Evolutionary conservation across 2,113 vertebrate species (phyloP).

Genomic region (Theristicus caerulescens): DNA sequence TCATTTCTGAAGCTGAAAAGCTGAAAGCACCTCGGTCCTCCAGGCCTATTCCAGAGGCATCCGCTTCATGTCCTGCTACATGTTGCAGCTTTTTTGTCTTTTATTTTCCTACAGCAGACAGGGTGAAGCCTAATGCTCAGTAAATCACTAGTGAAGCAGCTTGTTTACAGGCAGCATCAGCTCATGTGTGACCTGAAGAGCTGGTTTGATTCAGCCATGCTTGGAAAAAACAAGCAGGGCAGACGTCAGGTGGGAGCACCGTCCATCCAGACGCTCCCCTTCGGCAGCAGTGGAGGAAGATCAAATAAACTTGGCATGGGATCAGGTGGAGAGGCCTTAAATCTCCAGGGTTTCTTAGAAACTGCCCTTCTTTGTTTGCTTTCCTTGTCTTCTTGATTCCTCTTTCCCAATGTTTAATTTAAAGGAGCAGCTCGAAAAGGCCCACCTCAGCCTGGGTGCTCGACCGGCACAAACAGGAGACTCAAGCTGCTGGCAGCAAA

Average conservation of each 20-base stretch:
- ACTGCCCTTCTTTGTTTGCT: neutral
- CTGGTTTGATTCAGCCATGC: neutral
- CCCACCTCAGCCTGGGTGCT: neutral
- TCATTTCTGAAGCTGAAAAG: neutral
- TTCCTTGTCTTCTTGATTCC: neutral
- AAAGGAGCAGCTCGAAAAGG: neutral
- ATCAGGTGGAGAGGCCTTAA: neutral
- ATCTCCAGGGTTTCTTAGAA: neutral
- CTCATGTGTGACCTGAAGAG: neutral
- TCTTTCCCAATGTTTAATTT: neutral
- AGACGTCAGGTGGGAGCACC: neutral
- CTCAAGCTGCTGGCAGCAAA: neutral
- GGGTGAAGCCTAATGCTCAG: neutral
- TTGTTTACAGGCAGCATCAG: neutral
- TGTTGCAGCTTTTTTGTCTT: neutral
- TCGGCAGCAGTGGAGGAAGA: neutral
- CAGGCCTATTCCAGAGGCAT: neutral
- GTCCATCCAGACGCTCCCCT: neutral
- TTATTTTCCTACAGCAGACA: neutral
- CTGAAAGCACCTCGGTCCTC: neutral
- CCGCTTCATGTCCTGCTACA: rapidly evolving
- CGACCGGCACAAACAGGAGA: neutral
- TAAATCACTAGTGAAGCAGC: neutral
- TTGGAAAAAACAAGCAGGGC: neutral
- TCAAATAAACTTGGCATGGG: neutral